Evolutionary conservation across 1,140 invertebrate species (phyloP), one percentile per base, ranked within the genome.

Genomic region (Plodia interpunctella): DNA sequence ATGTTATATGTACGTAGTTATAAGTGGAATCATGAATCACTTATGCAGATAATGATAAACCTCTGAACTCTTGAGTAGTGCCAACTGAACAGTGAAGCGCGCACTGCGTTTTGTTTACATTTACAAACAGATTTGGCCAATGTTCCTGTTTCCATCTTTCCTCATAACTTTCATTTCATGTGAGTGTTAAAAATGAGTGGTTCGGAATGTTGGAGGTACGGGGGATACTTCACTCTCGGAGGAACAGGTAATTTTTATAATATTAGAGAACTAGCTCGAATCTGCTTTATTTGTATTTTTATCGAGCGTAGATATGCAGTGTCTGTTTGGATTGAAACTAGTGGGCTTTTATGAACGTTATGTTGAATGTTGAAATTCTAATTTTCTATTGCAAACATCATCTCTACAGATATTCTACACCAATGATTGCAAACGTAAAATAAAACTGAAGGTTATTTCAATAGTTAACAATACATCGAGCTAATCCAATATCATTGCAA

Each of bases 111-210:
- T 15, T 44, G 38, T 44, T 44, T 44, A 44, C 38, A 44, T 44
- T 44, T 44, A 44, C 38, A 44, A 15, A 44, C 38, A 44, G 15
- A n/a, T n/a, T n/a, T n/a, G n/a, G n/a, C n/a, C n/a, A n/a, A n/a
- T n/a, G n/a, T n/a, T n/a, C n/a, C n/a, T n/a, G n/a, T n/a, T n/a
- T n/a, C n/a, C n/a, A n/a, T n/a, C n/a, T n/a, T n/a, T n/a, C n/a
- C n/a, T 44, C 5, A 44, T 44, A 44, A 44, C 10, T 44, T n/a
- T 44, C 1, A 15, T 32, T 32, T 6, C 30, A 44, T 44, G 38
- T 44, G 38, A 44, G 38, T 15, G 38, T 44, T n/a, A 44, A 44
- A 15, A 15, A 44, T 44, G 38, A 15, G 38, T 44, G 38, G 13
- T 15, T 44, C 38, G 6, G 38, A 6, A 15, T 44, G 38, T 3